Base-by-base conservation (phyloP, 2,113 vertebrate species). In the Ophthalmolycus amberensis region DNA sequence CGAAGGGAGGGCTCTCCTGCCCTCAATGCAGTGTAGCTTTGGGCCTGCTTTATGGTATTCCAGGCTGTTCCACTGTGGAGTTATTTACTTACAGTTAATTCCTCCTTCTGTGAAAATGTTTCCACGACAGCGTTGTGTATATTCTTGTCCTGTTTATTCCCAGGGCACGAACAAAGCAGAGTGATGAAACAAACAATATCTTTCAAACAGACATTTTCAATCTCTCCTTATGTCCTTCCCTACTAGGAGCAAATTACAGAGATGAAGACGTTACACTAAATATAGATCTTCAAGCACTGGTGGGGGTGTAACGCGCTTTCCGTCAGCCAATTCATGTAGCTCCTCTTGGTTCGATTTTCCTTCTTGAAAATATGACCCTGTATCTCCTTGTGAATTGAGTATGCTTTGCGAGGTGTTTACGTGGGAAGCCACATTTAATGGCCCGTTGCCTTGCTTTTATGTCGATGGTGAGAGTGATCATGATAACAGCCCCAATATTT, bases 401-500 rank as follows among this genome's bases (percentile, higher is more conserved):
- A 18, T 37, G 22, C 44, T 64, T 70, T 54, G n/a, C 48, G n/a
- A 64, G 48, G 74, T 87, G 73, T 88, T 91, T 85, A 68, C 65
- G 18, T 8, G 62, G 52, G 80, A 69, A 67, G n/a, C 62, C 29
- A 22, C 69, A 74, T 78, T 68, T 83, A 86, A 79, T 77, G 63
- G 34, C 38, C 68, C 63, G 59, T 81, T 85, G 75, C 66, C 40
- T 77, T 62, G 20, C 65, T 76, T 84, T 85, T 60, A 86, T 84
- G 68, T n/a, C 76, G 85, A 91, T 83, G 40, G 62, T n/a, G 70
- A 73, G 67, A 48, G 46, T 62, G 73, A 83, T 84, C 40, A 79
- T 82, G 82, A 80, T 87, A 88, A 90, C 54, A 73, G 79, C 89
- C 74, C 66, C 60, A 70, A 20, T 75, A 63, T 89, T 89, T 89